These are phyloP conservation scores for Poecilia latipinna DNA, from an alignment of 2,113 vertebrate genomes.

Conservation along the genomic window DNA sequence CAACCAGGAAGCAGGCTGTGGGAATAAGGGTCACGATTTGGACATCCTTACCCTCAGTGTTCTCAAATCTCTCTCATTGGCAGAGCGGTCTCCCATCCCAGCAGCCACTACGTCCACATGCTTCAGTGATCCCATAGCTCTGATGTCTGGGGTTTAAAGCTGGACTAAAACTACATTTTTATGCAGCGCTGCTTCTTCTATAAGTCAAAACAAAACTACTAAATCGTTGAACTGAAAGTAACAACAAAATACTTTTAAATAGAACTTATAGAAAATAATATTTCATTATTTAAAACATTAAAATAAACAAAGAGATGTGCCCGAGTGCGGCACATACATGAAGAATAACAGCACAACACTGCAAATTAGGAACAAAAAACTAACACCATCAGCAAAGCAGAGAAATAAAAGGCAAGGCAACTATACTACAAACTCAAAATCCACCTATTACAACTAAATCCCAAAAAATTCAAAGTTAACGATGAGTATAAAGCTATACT, in stretches of 20 bases:
- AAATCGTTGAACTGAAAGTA: neutral
- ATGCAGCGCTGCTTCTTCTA: neutral
- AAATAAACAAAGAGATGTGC: neutral
- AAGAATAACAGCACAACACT: neutral
- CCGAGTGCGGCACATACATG: neutral
- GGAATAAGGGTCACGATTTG: constrained; percentile 22
- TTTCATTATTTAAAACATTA: no score
- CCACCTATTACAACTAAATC: neutral
- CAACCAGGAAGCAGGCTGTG: constrained; percentile 34
- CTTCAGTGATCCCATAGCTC: constrained; percentile 20
- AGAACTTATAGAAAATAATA: neutral
- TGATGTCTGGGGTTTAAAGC: neutral
- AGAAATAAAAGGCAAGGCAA: neutral
- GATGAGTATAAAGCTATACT: no score
- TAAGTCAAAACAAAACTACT: neutral
- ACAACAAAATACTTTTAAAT: neutral
- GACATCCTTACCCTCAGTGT: constrained; percentile 10
- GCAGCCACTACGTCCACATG: constrained; percentile 14
- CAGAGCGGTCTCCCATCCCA: constrained; percentile 15
- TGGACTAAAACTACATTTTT: neutral
- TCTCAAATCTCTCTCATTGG: constrained; percentile 39
- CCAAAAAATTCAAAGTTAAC: neutral
- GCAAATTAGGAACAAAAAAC: neutral
- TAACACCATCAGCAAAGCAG: neutral
- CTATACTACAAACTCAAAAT: neutral